Percentiles rank a stretch among this genome's conserved stretches.
Evolutionary conservation across 2,888 invertebrate genomes (phyloP).

Genomic region (Crocallis elinguaria): DNA sequence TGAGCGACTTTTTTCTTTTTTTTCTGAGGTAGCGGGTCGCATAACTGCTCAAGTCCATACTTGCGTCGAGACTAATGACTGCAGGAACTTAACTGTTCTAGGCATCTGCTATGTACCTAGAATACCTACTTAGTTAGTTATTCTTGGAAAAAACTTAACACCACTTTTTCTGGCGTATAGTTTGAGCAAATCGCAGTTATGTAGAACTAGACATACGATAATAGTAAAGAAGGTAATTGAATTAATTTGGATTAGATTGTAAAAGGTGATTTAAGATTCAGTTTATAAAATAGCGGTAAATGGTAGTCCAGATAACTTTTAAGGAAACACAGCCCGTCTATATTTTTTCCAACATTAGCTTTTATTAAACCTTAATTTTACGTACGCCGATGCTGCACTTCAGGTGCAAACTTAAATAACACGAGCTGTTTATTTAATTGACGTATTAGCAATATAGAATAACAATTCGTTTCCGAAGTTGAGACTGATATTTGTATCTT

Average conservation of each 20-base stretch:
- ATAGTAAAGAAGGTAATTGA: slow-evolving; percentile 6
- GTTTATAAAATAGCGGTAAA: no score
- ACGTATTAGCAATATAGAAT: no score
- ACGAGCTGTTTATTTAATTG: no score
- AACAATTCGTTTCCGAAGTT: not conserved
- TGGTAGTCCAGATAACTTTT: no score
- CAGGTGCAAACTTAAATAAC: no score
- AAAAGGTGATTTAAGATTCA: not conserved
- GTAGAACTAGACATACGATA: not conserved
- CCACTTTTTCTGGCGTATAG: slow-evolving; percentile 12
- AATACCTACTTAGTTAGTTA: slow-evolving; percentile 8
- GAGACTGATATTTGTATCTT: not conserved
- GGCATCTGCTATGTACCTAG: no score
- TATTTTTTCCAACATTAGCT: no score
- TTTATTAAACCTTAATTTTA: no score
- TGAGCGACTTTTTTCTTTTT: slow-evolving; percentile 41
- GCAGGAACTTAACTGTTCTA: slow-evolving; percentile 61
- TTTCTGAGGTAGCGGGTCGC: slow-evolving; percentile 39
- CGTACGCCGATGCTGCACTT: no score
- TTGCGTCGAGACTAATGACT: slow-evolving; percentile 54
- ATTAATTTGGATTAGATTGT: slow-evolving; percentile 2
- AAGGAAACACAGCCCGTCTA: no score
- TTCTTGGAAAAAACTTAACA: slow-evolving; percentile 14
- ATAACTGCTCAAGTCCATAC: slow-evolving; percentile 51
- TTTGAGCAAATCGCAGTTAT: slow-evolving; percentile 3